These are phyloP conservation scores for Isichthys henryi DNA, from an alignment of 2,113 vertebrate species.

Conservation along the genomic window DNA sequence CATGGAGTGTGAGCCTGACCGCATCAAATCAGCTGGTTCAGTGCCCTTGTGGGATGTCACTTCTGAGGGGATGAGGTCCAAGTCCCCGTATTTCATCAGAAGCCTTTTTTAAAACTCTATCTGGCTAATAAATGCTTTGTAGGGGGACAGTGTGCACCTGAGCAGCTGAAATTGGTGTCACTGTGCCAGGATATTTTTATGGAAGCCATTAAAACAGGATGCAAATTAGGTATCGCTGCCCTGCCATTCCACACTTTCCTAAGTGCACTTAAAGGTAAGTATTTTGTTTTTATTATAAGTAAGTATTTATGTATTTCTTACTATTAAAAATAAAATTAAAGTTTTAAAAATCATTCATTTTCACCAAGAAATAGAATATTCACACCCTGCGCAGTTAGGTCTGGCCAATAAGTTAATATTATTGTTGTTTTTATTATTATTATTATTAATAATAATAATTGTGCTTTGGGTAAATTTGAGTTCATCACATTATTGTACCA, in stretches of 20 bases:
- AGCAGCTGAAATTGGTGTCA: neutral
- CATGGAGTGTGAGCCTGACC: neutral
- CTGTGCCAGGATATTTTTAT: neutral
- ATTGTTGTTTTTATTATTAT: no score
- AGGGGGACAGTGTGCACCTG: neutral
- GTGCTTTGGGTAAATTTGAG: neutral
- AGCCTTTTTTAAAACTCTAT: neutral
- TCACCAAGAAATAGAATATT: neutral
- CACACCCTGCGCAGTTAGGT: neutral
- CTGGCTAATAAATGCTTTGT: neutral
- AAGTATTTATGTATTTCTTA: no score
- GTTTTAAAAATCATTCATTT: neutral
- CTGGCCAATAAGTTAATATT: neutral
- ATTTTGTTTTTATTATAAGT: no score
- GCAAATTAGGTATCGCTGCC: neutral
- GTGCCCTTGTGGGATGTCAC: neutral
- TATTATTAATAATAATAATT: no score
- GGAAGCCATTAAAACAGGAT: neutral
- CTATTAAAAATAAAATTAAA: neutral
- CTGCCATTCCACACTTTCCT: neutral
- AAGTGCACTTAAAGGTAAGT: neutral
- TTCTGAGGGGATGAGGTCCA: neutral
- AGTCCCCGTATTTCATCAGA: neutral
- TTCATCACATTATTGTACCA: neutral
- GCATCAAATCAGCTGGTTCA: neutral